These are phyloP conservation scores for Iphiclides podalirius DNA, from an alignment of 2,888 invertebrate genomes.

Conservation along the genomic window DNA sequence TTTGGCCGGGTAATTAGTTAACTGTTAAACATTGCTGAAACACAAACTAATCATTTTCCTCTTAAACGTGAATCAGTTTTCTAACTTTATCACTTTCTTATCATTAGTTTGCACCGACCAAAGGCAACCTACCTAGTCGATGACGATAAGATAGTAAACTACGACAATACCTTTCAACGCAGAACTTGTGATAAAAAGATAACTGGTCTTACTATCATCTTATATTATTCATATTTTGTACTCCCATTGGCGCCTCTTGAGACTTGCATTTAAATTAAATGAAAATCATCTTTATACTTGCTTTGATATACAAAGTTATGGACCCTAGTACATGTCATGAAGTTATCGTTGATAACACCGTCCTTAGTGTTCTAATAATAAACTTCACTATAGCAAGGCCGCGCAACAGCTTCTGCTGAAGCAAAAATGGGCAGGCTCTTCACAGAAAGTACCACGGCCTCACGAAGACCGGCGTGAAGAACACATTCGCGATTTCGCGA, in stretches of 20 bases:
- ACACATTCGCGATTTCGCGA: too few species aligned
- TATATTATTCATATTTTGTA: conserved; percentile 2
- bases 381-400: too few species aligned
- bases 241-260: conserved; percentile 5
- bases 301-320: too few species aligned
- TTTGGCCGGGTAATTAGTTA: not conserved
- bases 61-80: conserved; percentile 50
- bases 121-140: conserved; percentile 45
- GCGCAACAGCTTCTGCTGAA: too few species aligned
- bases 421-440: too few species aligned
- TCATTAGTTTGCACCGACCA: conserved; percentile 52
- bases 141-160: conserved; percentile 64
- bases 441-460: too few species aligned
- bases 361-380: too few species aligned
- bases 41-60: conserved; percentile 22
- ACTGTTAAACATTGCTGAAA: conserved; percentile 5
- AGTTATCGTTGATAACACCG: too few species aligned
- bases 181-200: conserved; percentile 31
- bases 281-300: too few species aligned
- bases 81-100: conserved; percentile 52
- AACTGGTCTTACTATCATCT: conserved; percentile 21
- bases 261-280: too few species aligned
- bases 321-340: too few species aligned
- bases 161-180: conserved; percentile 54
- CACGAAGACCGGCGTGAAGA: too few species aligned